Conservation (phyloP, 2,797 vertebrate species). For the Pithecia hirsuta region DNA sequence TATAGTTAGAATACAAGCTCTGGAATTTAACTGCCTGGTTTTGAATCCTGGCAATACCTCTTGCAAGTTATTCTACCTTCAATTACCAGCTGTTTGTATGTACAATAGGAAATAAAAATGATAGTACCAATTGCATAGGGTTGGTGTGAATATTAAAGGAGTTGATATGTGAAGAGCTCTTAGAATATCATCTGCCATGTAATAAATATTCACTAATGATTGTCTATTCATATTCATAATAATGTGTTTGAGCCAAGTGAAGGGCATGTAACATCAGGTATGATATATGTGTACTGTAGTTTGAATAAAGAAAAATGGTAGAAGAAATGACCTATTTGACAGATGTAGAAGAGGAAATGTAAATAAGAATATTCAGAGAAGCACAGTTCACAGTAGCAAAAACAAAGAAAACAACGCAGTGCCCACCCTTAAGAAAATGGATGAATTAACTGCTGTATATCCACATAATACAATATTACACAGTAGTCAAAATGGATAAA, state of each 20-base stretch:
- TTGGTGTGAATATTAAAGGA: not conserved
- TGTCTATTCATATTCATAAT: not conserved
- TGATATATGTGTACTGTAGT: not conserved
- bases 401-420: not conserved
- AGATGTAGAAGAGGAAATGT: not conserved
- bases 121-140: not conserved
- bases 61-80: not conserved
- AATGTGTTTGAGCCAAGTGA: not conserved
- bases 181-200: not conserved
- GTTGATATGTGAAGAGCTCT: not conserved
- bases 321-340: not conserved
- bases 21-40: not conserved
- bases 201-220: not conserved
- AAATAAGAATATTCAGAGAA: not conserved
- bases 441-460: not conserved
- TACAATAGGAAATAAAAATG: not conserved
- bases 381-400: not conserved
- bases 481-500: not conserved
- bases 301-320: constrained; percentile 2
- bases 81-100: not conserved
- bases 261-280: not conserved
- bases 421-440: not conserved
- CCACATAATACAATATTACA: not conserved
- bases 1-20: not conserved
- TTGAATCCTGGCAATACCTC: not conserved